Evolutionary conservation across 2,888 invertebrate species (phyloP).

Genomic region (Tortrix viridana): DNA sequence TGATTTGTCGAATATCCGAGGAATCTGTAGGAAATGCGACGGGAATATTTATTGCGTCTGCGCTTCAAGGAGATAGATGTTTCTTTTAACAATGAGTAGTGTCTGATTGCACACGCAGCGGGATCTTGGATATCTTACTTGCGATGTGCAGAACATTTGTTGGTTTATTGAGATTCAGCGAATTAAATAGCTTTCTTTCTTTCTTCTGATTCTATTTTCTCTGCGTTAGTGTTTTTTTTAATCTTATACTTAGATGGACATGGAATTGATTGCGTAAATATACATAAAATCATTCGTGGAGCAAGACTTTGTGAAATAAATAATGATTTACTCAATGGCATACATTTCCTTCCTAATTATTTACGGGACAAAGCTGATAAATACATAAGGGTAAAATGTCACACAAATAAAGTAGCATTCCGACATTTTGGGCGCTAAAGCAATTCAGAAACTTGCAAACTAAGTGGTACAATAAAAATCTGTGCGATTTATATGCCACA

Average conservation of each 20-base stretch:
- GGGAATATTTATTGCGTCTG: slow-evolving; percentile 34
- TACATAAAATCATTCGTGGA: no score
- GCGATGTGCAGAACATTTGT: slow-evolving; percentile 23
- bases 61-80: slow-evolving; percentile 31
- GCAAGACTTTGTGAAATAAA: no score
- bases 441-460: background rate
- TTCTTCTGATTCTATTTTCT: slow-evolving; percentile 18
- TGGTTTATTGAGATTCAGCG: slow-evolving; percentile 7
- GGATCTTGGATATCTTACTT: slow-evolving; percentile 3
- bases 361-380: no score
- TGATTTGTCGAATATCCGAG: slow-evolving; percentile 56
- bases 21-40: slow-evolving; percentile 53
- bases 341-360: no score
- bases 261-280: no score
- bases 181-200: background rate
- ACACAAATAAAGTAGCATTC: background rate
- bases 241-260: no score
- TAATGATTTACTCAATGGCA: no score
- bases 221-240: no score
- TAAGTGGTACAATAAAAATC: slow-evolving; percentile 13
- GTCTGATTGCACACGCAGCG: slow-evolving; percentile 15
- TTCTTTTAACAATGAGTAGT: slow-evolving; percentile 24
- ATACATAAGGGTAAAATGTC: no score
- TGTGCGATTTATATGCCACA: slow-evolving; percentile 35
- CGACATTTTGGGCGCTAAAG: background rate